Conservation (phyloP, 2,113 vertebrate genomes). For the Callipepla californica region DNA sequence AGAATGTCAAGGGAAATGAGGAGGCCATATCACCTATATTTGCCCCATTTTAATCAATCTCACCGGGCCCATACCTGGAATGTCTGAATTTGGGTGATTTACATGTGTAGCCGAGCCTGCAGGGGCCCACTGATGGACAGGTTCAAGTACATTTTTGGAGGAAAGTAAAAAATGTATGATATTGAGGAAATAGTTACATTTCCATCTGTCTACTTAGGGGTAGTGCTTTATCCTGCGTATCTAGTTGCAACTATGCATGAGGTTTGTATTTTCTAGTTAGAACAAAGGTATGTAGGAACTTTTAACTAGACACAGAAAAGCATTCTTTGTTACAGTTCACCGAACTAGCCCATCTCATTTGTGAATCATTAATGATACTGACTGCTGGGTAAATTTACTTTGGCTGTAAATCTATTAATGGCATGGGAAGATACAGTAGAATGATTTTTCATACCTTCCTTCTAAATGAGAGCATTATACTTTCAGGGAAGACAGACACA, state of each 20-base stretch:
- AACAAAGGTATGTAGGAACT: constrained; percentile 48
- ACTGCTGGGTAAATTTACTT: constrained; percentile 62
- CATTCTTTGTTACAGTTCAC: constrained; percentile 66
- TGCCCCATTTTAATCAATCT: not conserved
- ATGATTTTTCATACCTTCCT: constrained; percentile 59
- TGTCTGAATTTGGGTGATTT: not conserved
- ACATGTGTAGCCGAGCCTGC: not conserved
- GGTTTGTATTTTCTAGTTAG: constrained; percentile 31
- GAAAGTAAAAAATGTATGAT: not conserved
- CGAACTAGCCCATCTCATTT: constrained; percentile 62
- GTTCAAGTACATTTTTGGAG: not conserved
- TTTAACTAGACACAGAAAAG: constrained; percentile 48
- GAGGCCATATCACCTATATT: not conserved
- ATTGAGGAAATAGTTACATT: not conserved
- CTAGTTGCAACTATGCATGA: constrained; percentile 38
- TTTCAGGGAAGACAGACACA: not conserved
- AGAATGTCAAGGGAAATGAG: not conserved
- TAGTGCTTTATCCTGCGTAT: not conserved
- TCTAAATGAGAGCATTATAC: constrained; percentile 31
- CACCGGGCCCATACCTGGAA: not conserved
- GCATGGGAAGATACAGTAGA: constrained; percentile 70
- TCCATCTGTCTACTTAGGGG: not conserved
- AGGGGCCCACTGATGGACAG: not conserved
- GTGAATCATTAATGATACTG: constrained; percentile 76
- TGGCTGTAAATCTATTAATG: constrained; percentile 66